phyloP scores from a whole-genome alignment of 2,113 vertebrate species.

The Thalassarche chlororhynchos region DNA sequence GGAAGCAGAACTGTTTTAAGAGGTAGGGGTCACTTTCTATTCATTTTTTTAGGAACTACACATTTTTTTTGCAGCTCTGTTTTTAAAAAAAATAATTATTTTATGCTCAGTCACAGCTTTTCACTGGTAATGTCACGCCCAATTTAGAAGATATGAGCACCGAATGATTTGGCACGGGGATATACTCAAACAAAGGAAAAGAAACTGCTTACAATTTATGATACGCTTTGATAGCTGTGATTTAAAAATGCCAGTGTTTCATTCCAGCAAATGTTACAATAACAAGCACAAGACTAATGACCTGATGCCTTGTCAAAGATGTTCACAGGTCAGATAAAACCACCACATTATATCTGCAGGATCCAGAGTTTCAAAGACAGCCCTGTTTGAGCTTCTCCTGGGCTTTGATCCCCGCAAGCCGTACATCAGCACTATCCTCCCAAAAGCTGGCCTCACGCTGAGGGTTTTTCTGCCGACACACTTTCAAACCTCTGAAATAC shows the following conservation, averaged over 20 bases:
- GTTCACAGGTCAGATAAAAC: constrained; percentile 28
- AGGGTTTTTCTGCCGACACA: not conserved
- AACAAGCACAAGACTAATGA: constrained; percentile 38
- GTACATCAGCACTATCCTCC: not conserved
- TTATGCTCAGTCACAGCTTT: not conserved
- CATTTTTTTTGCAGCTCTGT: not conserved
- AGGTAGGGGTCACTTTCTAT: not conserved
- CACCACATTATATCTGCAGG: not conserved
- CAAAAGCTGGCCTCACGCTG: not conserved
- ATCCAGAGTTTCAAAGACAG: constrained; percentile 1
- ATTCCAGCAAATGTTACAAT: constrained; percentile 26
- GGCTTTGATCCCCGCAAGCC: not conserved
- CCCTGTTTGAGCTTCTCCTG: not conserved
- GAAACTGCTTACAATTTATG: not conserved
- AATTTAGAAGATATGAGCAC: not conserved
- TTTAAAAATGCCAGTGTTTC: constrained; percentile 6
- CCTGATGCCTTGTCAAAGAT: constrained; percentile 28
- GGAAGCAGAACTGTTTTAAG: not conserved
- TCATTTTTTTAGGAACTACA: not conserved
- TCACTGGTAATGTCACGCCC: not conserved
- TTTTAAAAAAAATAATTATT: not conserved
- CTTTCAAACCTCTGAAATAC: not conserved
- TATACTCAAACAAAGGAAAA: constrained; percentile 15
- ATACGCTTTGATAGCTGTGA: not conserved
- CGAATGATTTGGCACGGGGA: not conserved